Base-by-base conservation (phyloP, 2,113 vertebrate species). In the Urocitellus parryii region DNA sequence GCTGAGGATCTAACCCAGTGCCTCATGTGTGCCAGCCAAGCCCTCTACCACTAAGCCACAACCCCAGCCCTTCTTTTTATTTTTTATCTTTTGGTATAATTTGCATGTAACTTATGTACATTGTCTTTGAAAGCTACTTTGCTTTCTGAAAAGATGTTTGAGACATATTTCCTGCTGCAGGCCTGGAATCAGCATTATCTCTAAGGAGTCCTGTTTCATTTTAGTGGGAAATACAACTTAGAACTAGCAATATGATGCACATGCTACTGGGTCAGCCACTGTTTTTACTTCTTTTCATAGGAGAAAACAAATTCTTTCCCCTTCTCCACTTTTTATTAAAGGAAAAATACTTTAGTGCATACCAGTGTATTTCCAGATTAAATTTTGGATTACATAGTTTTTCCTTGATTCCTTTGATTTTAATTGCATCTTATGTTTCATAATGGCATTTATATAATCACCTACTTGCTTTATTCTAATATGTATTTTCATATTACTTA, bases 61-160 rank as follows among this genome's bases (percentile, higher is more conserved):
- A 13, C 48, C 48, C 10, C 48, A 51, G 48, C 12, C 48, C 12
- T 51, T 53, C 14, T 14, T 53, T 16, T 53, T 53, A 53, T 53
- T 53, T 53, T 53, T 53, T 53, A 53, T 79, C 74, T 88, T 74
- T 4, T 79, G 27, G 65, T 78, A 17, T 92, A 70, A 58, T 86
- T 81, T 96, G 7, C 37, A 48, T 88, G 3, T 74, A 70, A 81
- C 51, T 20, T 32, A 34, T 12, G 4, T 4, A 37, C 63, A 22
- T 22, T 87, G 32, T 39, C 45, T 68, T 81, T 88, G 89, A 51
- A 34, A 37, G 34, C 37, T 27, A 0, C 42, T 25, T 91, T 88
- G 92, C 58, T 90, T 92, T 92, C 80, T 82, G 22, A 77, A 63
- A 10, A 63, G 32, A 32, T 92, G 34, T 56, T 90, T 84, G 61